phyloP scores from a whole-genome alignment of 2,113 vertebrate species.

The Anoura caudifer region DNA sequence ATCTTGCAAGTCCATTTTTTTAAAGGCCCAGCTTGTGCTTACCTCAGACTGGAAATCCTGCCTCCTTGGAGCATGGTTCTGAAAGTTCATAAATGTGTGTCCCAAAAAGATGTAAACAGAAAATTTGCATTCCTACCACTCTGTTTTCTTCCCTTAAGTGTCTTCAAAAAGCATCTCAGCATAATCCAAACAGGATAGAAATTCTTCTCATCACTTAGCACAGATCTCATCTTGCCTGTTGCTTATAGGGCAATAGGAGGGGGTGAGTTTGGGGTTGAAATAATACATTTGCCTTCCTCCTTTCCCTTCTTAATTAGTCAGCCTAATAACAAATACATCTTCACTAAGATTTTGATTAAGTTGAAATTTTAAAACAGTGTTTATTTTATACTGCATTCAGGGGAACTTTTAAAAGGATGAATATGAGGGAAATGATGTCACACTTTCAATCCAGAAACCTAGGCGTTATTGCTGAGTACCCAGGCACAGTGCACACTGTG shows the following conservation, averaged over 20 bases:
- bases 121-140: neutral
- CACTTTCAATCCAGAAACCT: slow-evolving; percentile 8
- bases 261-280: neutral
- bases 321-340: slow-evolving; percentile 10
- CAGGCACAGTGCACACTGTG: neutral
- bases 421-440: neutral
- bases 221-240: slow-evolving; percentile 8
- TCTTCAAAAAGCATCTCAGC: slow-evolving; percentile 33
- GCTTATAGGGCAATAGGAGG: neutral
- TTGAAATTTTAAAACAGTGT: slow-evolving; percentile 24
- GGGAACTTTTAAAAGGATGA: neutral
- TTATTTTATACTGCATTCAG: neutral
- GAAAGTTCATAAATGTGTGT: neutral
- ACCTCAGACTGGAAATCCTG: neutral
- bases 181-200: slow-evolving; percentile 36
- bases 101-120: slow-evolving; percentile 4
- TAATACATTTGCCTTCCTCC: neutral
- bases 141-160: neutral
- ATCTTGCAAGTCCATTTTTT: neutral
- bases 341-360: slow-evolving; percentile 38
- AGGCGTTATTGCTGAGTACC: neutral
- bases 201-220: slow-evolving; percentile 41
- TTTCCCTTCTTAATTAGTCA: neutral
- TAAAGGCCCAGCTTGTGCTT: neutral
- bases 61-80: neutral